These are phyloP conservation scores for Conomelus anceps DNA, from an alignment of 2,888 invertebrate genomes.

Conservation along the genomic window DNA sequence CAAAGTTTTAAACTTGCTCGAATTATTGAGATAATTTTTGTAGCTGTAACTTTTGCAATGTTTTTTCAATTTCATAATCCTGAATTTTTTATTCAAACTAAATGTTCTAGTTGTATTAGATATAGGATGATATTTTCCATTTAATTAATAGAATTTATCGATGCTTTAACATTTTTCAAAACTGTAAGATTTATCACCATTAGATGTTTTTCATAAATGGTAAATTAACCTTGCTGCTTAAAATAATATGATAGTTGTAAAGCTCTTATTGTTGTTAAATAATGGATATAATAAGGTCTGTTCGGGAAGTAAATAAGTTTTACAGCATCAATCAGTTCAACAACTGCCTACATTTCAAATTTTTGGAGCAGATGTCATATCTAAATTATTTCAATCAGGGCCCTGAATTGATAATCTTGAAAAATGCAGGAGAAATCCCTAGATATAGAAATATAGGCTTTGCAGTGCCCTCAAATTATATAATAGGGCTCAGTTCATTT, in stretches of 20 bases:
- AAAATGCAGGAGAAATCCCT: too few species aligned
- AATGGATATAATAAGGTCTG: not conserved
- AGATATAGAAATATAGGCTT: too few species aligned
- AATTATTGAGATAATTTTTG: not conserved
- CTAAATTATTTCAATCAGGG: too few species aligned
- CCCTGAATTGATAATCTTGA: too few species aligned
- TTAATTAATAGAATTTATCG: not conserved
- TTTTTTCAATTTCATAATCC: not conserved
- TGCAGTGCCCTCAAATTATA: too few species aligned
- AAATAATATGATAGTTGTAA: not conserved
- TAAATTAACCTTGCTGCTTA: not conserved
- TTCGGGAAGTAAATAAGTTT: not conserved
- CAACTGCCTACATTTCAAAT: too few species aligned
- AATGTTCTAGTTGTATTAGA: not conserved
- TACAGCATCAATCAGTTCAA: not conserved
- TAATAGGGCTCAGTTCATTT: too few species aligned
- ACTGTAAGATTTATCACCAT: not conserved
- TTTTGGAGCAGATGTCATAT: too few species aligned
- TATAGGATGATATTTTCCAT: not conserved
- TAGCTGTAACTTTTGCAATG: not conserved
- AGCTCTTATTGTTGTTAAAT: not conserved
- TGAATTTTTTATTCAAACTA: not conserved
- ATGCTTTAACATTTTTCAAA: not conserved
- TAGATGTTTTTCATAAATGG: not conserved
- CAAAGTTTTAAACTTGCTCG: not conserved